Evolutionary conservation across 2,888 invertebrate genomes (phyloP), one percentile per base, ranked within the genome.

Genomic region (Spodoptera picta): DNA sequence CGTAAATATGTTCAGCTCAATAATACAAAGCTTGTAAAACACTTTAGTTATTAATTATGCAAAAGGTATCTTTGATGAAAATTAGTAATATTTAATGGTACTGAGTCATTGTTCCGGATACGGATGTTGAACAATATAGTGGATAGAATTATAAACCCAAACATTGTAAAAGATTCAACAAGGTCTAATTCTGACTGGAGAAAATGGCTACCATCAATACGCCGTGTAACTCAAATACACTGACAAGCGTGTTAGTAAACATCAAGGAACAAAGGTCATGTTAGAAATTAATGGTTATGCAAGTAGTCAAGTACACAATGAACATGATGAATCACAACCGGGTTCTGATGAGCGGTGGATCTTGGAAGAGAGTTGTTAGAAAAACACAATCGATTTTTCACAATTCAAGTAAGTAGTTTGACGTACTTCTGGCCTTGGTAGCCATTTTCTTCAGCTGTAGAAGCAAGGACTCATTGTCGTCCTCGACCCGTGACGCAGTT

Each of bases 391-490:
- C 81, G 84, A 87, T 86, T 87, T 86, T 85, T 83, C 87, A 91
- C 87, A 90, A 90, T 82, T 36, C 36, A 36, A 36, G 89, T 83
- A 89, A 86, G 85, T 86, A 83, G 82, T 87, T 85, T 86, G 90
- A 96, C 96, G 94, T 97, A 97, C 97, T 96, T 96, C 96, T 96
- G 95, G 97, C 96, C 95, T 97, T 96, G 92, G 97, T 96, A 95
- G 98, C 98, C 97, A 99, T 97, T 96, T 98, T 98, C 96, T 98
- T 98, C 95, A 99, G 96, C 96, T 99, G 99, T 95, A 98, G 96
- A 93, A 98, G 97, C 93, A 99, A 96, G 82, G 98, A 98, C 93
- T 99, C 99, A 95, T 99, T 99, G 96, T 99, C 99, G 92, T 98
- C 98, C 95, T 99, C 99, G 90, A 99, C 96, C 86, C 98, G 97